Conservation (phyloP, 2,888 invertebrate species). For the Polylopha cassiicola region DNA sequence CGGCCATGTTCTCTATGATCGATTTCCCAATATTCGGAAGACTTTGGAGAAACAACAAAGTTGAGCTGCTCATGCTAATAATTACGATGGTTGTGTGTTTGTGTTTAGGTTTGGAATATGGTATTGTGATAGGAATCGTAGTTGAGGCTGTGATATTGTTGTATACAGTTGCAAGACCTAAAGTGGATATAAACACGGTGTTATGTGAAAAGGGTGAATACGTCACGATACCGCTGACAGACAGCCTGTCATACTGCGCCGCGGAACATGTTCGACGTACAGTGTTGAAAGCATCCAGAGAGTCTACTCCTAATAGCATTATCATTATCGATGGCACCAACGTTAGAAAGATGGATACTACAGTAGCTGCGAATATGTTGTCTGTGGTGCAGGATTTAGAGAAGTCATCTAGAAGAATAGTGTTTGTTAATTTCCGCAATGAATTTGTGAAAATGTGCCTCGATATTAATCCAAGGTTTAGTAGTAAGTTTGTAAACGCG, state of each 20-base stretch:
- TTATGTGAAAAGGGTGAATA: conserved; percentile 41
- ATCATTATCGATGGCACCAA: conserved; percentile 54
- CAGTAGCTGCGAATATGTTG: conserved; percentile 57
- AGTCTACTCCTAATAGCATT: conserved; percentile 30
- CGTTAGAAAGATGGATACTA: conserved; percentile 53
- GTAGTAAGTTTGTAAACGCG: conserved; percentile 43
- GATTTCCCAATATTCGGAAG: conserved; percentile 79
- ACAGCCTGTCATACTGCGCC: conserved; percentile 56
- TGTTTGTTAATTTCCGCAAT: conserved; percentile 52
- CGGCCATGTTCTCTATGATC: conserved; percentile 92
- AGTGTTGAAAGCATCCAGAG: conserved; percentile 37
- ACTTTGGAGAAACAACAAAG: conserved; percentile 88
- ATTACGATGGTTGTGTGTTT: conserved; percentile 49
- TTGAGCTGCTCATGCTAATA: conserved; percentile 47
- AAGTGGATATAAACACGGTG: conserved; percentile 36
- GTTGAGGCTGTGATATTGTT: conserved; percentile 53
- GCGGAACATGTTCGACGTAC: conserved; percentile 53
- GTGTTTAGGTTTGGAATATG: conserved; percentile 55
- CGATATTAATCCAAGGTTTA: conserved; percentile 41
- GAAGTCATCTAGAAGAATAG: conserved; percentile 39
- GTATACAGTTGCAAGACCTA: conserved; percentile 53
- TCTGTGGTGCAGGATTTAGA: conserved; percentile 53
- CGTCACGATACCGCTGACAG: conserved; percentile 44
- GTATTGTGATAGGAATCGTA: conserved; percentile 54
- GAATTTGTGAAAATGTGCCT: conserved; percentile 46